Evolutionary conservation across 2,888 invertebrate genomes (phyloP).

Genomic region (Nomada lathburiana): DNA sequence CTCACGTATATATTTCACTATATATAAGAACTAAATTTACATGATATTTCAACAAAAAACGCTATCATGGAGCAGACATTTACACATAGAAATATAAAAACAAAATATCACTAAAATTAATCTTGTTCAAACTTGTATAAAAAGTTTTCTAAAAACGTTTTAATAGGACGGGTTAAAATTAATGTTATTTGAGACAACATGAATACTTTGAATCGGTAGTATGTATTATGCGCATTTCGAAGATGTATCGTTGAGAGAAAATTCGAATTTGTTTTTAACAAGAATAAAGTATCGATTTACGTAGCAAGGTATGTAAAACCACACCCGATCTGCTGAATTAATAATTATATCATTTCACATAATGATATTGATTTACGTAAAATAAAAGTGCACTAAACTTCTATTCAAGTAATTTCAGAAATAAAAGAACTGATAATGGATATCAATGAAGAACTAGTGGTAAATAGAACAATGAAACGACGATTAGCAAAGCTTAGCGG

Average conservation of each 20-base stretch:
- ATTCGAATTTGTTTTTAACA: conserved; percentile 52
- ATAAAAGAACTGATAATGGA: conserved; percentile 69
- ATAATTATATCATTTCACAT: conserved; percentile 66
- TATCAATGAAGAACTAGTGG: conserved; percentile 75
- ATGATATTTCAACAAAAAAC: conserved; percentile 83
- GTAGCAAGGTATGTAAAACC: conserved; percentile 78
- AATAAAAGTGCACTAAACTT: conserved; percentile 60
- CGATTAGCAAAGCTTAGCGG: conserved; percentile 84
- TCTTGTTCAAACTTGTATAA: conserved; percentile 79
- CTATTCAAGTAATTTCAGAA: conserved; percentile 57
- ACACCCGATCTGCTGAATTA: conserved; percentile 73
- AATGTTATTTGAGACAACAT: conserved; percentile 61
- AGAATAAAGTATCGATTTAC: conserved; percentile 61
- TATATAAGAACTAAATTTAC: conserved; percentile 82
- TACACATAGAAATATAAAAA: conserved; percentile 83
- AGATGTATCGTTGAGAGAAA: conserved; percentile 55
- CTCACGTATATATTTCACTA: conserved; percentile 69
- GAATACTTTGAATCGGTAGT: conserved; percentile 54
- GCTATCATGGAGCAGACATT: conserved; percentile 82
- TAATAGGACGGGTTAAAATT: conserved; percentile 77
- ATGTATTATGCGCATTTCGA: conserved; percentile 54
- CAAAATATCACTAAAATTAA: conserved; percentile 80
- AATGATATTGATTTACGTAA: conserved; percentile 61
- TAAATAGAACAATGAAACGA: conserved; percentile 76
- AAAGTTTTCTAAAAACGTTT: conserved; percentile 71